Percentiles rank a stretch among this genome's conserved stretches.
Evolutionary conservation across 2,797 vertebrate genomes (phyloP).

Genomic region (Sternotherus odoratus): DNA sequence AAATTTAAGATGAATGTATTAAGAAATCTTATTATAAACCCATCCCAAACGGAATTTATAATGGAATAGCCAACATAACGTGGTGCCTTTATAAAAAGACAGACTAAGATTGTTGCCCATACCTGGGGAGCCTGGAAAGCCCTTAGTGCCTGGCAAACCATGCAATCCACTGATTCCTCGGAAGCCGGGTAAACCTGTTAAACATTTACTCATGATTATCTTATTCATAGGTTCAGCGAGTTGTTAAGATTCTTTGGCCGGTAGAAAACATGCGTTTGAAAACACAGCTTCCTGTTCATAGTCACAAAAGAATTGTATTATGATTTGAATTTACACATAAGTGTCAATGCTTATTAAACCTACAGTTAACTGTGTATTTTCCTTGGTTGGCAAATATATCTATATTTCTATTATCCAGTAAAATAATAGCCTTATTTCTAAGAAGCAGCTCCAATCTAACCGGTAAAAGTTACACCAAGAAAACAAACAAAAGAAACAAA

Average conservation of each 20-base stretch:
- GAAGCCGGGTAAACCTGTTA: constrained; percentile 87
- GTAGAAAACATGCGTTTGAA: constrained; percentile 10
- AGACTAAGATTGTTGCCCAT: constrained; percentile 12
- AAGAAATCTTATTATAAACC: background rate
- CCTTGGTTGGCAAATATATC: background rate
- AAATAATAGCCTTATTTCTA: background rate
- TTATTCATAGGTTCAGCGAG: background rate
- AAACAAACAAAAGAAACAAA: background rate
- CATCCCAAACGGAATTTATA: background rate
- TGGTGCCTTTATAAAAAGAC: background rate
- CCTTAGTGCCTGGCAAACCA: constrained; percentile 92
- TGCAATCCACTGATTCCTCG: constrained; percentile 90
- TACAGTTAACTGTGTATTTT: background rate
- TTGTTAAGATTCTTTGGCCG: background rate
- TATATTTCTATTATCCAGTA: background rate
- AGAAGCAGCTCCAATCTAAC: background rate
- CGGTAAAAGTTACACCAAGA: background rate
- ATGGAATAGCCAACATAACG: background rate
- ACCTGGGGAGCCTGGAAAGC: constrained; percentile 89
- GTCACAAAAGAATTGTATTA: background rate
- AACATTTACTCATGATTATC: constrained; percentile 22
- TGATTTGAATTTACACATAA: background rate
- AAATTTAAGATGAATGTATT: background rate
- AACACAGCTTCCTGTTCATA: background rate
- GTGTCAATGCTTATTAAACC: constrained; percentile 20